Conservation (phyloP, 2,113 vertebrate genomes). For the Aegithalos caudatus region DNA sequence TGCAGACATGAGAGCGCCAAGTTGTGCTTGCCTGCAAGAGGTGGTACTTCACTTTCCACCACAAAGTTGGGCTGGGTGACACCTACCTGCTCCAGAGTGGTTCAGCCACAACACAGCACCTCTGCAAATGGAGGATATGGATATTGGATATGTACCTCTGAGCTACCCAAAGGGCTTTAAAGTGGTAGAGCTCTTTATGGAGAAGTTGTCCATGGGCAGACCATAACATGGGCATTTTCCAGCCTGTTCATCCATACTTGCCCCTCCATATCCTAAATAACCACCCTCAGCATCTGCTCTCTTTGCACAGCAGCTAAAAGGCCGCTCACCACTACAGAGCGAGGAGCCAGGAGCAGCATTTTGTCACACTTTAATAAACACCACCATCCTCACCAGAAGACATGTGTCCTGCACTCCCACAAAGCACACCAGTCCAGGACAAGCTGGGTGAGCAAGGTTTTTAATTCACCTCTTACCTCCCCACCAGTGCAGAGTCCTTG, state of each 20-base stretch:
- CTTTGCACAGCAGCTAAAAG: not conserved
- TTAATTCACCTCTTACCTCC: slow-evolving; percentile 42
- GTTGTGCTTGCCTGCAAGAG: not conserved
- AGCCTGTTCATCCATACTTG: not conserved
- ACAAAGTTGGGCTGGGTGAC: not conserved
- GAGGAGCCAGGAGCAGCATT: not conserved
- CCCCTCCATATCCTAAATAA: not conserved
- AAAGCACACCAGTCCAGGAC: not conserved
- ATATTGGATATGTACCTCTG: fast-evolving
- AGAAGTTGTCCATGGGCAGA: not conserved
- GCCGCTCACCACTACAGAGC: too few relatives aligned
- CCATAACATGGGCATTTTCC: not conserved
- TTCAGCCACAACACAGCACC: fast-evolving
- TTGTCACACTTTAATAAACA: not conserved
- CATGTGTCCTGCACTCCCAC: not conserved
- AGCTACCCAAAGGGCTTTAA: not conserved
- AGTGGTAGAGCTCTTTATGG: not conserved
- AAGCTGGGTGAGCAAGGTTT: not conserved
- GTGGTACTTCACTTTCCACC: not conserved
- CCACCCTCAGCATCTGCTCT: not conserved
- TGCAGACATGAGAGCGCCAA: not conserved
- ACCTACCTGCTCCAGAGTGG: not conserved
- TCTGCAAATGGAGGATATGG: too few relatives aligned
- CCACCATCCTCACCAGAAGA: not conserved
- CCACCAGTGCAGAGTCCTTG: not conserved